Percentiles rank a stretch among this genome's conserved stretches.
Conservation (phyloP, 2,113 vertebrate genomes). For the Elephas maximus region DNA sequence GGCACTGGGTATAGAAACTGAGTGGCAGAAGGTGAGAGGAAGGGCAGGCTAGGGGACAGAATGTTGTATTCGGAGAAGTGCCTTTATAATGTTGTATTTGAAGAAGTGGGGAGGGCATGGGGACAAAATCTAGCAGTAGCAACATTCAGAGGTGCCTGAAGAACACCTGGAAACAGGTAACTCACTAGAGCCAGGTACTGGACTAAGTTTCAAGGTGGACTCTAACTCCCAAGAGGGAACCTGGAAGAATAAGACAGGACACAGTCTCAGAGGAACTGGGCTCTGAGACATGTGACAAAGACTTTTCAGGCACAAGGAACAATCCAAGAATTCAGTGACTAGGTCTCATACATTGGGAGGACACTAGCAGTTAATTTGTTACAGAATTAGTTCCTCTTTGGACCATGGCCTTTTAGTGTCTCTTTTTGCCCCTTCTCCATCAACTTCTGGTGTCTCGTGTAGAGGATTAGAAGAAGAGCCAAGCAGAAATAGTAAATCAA, state of each 20-base stretch:
- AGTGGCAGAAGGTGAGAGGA: background rate
- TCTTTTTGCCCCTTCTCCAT: background rate
- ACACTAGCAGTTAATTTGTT: background rate
- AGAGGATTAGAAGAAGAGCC: background rate
- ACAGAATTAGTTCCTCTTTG: background rate
- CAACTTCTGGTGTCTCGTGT: background rate
- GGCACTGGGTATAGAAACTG: background rate
- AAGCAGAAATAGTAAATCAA: background rate
- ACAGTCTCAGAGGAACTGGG: background rate
- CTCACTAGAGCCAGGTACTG: background rate
- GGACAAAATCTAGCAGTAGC: background rate
- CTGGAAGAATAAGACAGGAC: background rate
- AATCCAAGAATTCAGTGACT: background rate
- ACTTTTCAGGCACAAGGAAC: background rate
- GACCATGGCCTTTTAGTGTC: background rate
- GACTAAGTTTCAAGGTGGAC: constrained; percentile 26
- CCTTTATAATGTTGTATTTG: background rate
- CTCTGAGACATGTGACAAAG: background rate
- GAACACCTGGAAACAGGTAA: background rate
- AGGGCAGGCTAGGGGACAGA: background rate
- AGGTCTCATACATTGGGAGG: background rate
- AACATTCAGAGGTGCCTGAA: background rate
- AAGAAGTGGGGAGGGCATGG: accelerated
- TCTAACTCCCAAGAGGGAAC: background rate
- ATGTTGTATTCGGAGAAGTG: background rate